phyloP scores from a whole-genome alignment of 1,140 invertebrate species.

The Calycopis cecrops region DNA sequence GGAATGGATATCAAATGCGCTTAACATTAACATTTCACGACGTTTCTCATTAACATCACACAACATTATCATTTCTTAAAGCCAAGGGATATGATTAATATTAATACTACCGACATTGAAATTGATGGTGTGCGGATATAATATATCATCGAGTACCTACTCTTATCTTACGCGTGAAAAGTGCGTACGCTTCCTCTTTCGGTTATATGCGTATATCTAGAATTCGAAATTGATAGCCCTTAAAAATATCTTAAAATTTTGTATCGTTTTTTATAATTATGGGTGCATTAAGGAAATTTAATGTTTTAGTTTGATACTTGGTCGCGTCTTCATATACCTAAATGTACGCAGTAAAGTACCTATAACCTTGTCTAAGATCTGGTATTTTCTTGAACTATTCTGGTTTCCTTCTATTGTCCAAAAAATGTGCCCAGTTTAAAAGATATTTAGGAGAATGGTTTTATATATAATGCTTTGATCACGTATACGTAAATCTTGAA shows the following conservation, averaged over 20 bases:
- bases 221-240: neutral
- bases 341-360: too few species aligned
- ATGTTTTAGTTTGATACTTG: neutral
- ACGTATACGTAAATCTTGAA: too few species aligned
- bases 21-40: neutral
- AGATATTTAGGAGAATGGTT: too few species aligned
- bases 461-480: too few species aligned
- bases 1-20: neutral
- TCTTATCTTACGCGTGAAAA: slow-evolving; percentile 6
- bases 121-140: slow-evolving; percentile 6
- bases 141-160: neutral
- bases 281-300: neutral
- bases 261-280: neutral
- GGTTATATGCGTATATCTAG: neutral
- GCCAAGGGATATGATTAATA: neutral
- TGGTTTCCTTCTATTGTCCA: too few species aligned
- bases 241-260: neutral
- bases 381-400: too few species aligned
- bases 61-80: neutral
- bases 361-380: too few species aligned
- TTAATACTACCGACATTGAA: neutral
- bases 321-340: too few species aligned
- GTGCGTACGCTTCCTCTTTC: neutral
- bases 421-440: too few species aligned
- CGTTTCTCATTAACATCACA: too few species aligned